Conservation (phyloP, 2,113 vertebrate species). For the Oceanites oceanicus region DNA sequence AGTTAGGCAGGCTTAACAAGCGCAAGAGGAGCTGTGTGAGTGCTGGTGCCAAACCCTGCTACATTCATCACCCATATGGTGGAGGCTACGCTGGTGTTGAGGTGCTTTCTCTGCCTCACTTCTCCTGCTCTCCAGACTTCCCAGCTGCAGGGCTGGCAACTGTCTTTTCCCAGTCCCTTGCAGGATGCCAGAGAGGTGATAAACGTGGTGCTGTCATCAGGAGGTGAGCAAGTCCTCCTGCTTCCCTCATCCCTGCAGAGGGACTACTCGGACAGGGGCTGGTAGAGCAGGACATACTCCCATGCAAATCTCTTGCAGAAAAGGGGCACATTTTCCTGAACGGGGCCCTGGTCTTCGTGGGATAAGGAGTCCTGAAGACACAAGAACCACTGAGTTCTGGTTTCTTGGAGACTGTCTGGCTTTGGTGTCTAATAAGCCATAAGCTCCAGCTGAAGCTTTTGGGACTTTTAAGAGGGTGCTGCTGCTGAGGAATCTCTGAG, state of each 20-base stretch:
- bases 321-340: not conserved
- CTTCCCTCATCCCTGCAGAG: not conserved
- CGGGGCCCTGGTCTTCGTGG: not conserved
- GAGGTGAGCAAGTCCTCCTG: not conserved
- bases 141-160: not conserved
- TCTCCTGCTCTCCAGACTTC: not conserved
- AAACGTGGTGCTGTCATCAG: not conserved
- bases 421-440: not conserved
- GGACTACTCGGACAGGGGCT: accelerated
- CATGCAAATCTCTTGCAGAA: not conserved
- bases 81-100: accelerated
- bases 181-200: not conserved
- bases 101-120: not conserved
- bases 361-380: not conserved
- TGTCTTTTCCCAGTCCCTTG: not conserved
- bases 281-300: not conserved
- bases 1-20: not conserved
- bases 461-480: not conserved
- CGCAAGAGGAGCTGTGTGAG: not conserved
- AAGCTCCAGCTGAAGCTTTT: not conserved
- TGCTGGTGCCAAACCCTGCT: not conserved
- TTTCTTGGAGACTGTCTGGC: not conserved
- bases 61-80: not conserved
- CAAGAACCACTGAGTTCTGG: not conserved
- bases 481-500: not conserved